Base-by-base conservation (phyloP, 2,113 vertebrate genomes). In the Macroglossus sobrinus region DNA sequence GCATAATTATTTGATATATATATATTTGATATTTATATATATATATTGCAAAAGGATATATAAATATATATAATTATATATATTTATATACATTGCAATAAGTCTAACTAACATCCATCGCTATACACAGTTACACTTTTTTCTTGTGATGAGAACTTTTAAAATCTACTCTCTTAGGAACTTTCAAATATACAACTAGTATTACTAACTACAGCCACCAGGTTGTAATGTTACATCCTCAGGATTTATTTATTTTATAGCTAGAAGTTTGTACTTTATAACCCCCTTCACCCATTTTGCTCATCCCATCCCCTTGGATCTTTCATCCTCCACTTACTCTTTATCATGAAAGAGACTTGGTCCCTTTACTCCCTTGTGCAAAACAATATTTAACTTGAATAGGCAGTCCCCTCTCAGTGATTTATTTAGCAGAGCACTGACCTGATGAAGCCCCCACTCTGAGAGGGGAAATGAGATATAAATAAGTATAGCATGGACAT, bases 321-420 rank as follows among this genome's bases (percentile, higher is more conserved):
- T 57, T 71, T 89, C 72, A 43, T 88, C 79, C 35, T 71, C 6
- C 61, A 43, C 43, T 61, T 30, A 50, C 55, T 43, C 22, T 24
- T 94, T 92, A 59, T 80, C 68, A 45, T 85, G 61, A 89, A n/a
- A 89, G 64, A 92, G 21, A 4, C 55, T 55, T 74, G 68, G 21
- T 91, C 71, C 18, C 0, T 13, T 26, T 68, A 28, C 6, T 40
- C 9, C 33, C 15, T 35, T 50, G 33, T 71, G 66, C 71, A 63
- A 84, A 91, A 45, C 68, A 68, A 80, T 15, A 9, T 6, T 53
- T 5, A 57, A 33, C 3, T 26, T 68, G 19, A 84, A 40, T 5
- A 10, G 78, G 28, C 19, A 19, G 61, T 71, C 33, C 21, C 21
- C 9, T 71, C 72, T 66, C 45, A 4, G 0, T 26, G 53, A 45